A percentile compares a stretch with the other conserved stretches of the same genome.
These are phyloP conservation scores for Thecophora atra DNA, from an alignment of 2,888 invertebrate genomes.

Conservation along the genomic window DNA sequence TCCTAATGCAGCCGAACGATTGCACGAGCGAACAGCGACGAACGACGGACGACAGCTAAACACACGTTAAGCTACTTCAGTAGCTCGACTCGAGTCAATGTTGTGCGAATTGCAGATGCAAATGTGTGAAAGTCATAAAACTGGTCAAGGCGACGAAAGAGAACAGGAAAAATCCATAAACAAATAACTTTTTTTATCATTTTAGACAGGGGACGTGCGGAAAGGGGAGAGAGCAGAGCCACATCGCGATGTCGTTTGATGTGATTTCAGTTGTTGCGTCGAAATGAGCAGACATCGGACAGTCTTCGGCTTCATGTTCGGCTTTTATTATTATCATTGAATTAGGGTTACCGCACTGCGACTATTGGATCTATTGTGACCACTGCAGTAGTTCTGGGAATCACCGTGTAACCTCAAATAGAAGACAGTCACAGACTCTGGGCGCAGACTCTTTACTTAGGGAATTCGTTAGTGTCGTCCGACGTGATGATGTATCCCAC, in stretches of 20 bases:
- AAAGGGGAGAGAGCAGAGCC: neutral
- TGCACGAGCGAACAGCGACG: neutral
- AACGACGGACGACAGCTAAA: constrained; percentile 23
- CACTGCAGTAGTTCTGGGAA: too few species aligned
- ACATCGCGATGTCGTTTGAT: neutral
- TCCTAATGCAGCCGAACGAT: constrained; percentile 19
- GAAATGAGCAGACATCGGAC: too few species aligned
- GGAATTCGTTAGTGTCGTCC: too few species aligned
- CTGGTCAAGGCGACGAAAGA: constrained; percentile 11
- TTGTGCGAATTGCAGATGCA: constrained; percentile 31
- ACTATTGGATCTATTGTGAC: too few species aligned
- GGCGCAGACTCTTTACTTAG: too few species aligned
- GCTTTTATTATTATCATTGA: too few species aligned
- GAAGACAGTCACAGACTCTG: too few species aligned
- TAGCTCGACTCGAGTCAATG: constrained; percentile 27
- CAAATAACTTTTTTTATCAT: constrained; percentile 16
- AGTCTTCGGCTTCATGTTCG: too few species aligned
- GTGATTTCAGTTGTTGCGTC: too few species aligned
- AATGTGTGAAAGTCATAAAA: constrained; percentile 36
- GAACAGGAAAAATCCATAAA: constrained; percentile 2
- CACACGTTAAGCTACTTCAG: constrained; percentile 33
- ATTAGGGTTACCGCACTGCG: too few species aligned
- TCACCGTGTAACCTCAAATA: too few species aligned
- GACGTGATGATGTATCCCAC: too few species aligned
- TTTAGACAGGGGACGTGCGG: neutral